Conservation (phyloP, 2,113 vertebrate genomes). For the Nymphicus hollandicus region DNA sequence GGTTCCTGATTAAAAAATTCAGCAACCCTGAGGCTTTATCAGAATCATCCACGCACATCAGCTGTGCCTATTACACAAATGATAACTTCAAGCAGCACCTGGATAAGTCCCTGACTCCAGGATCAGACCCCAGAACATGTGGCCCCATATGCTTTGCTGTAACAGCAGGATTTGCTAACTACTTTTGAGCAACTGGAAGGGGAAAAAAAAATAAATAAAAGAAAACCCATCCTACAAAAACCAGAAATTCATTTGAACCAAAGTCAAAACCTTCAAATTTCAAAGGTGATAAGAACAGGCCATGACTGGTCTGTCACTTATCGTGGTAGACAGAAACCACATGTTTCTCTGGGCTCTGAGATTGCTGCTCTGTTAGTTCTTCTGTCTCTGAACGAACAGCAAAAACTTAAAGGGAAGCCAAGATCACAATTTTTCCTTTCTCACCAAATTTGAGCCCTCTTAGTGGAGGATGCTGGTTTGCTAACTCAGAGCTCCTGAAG, state of each 20-base stretch:
- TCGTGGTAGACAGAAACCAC: constrained; percentile 39
- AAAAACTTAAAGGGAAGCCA: background rate
- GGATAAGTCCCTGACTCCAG: background rate
- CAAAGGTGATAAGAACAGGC: constrained; percentile 50
- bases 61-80: background rate
- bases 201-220: background rate
- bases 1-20: background rate
- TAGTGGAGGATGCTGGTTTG: background rate
- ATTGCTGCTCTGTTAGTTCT: background rate
- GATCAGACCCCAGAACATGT: background rate
- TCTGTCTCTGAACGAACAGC: background rate
- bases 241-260: constrained; percentile 1
- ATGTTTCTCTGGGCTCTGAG: constrained; percentile 14
- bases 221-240: background rate
- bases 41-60: background rate
- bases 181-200: background rate
- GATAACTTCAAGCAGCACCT: constrained; percentile 4
- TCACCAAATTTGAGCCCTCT: background rate
- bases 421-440: background rate
- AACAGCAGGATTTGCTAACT: background rate
- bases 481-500: background rate
- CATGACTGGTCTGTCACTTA: constrained; percentile 22
- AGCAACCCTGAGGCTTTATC: background rate
- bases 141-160: background rate
- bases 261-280: constrained; percentile 50